Evolutionary conservation across 2,113 vertebrate genomes (phyloP), one percentile per base, ranked within the genome.

Genomic region (Panthera tigris): DNA sequence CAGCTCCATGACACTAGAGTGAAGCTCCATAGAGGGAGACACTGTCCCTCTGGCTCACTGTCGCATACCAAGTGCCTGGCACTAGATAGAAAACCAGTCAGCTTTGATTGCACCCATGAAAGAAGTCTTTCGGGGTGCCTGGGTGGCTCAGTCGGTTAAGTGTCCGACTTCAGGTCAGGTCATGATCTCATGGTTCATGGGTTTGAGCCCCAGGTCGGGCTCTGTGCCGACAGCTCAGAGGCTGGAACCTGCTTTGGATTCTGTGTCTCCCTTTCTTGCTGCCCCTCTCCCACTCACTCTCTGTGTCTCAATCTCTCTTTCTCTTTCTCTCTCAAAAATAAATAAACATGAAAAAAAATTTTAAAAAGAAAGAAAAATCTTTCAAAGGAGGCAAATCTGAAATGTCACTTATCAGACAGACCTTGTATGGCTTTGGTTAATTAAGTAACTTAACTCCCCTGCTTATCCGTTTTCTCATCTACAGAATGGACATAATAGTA

Each of bases 11-110:
- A 63, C 76, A 23, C 41, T 13, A 23, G 61, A 68, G 36, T 4
- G 14, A 82, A 94, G 21, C 2, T 7, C 79, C 21, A 10, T 8
- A 45, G 36, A 78, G 31, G 52, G 7, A 12, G 27, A 39, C 9
- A 2, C 39, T 29, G 1, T 1, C 4, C 5, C 31, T 74, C 39
- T 69, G 5, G 3, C 41, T 74, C 13, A 16, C 33, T 8, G 1
- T 71, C 11, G 0, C 9, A 69, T 55, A 33, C 39, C 0, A 0
- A 81, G 45, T 16, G 33, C 23, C 63, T 7, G 31, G 14, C 27
- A 55, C 15, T 6, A 25, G 31, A 31, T 33, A 14, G 65, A 95
- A 89, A 68, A 55, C 15, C 27, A 36, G 31, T n/a, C 23, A 31
- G 4, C 10, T 52, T 79, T 50, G 19, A 41, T 78, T 92, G n/a